Percentiles rank a stretch among this genome's conserved stretches.
Evolutionary conservation across 1,140 invertebrate species (phyloP).

Genomic region (Ceratoteleas bidentatus): DNA sequence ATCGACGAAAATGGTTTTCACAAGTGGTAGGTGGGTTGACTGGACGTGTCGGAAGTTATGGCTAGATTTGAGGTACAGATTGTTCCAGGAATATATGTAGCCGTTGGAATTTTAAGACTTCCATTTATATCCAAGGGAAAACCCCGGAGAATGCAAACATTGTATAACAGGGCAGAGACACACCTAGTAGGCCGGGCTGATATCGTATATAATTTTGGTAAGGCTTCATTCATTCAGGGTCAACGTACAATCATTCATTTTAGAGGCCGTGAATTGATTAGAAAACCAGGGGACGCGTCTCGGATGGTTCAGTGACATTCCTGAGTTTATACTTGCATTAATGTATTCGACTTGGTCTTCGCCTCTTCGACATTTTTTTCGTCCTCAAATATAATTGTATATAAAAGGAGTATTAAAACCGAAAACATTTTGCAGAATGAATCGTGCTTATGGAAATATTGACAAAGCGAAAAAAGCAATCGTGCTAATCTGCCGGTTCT

Average conservation of each 20-base stretch:
- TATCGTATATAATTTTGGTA: not conserved
- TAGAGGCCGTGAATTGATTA: constrained; percentile 6
- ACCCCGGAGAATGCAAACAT: constrained; percentile 3
- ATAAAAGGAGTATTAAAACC: not conserved
- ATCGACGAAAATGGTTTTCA: not conserved
- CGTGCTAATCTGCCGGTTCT: not conserved
- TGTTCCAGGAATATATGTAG: constrained; percentile 9
- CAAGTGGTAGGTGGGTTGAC: constrained; percentile 4
- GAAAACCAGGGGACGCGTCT: constrained; percentile 1
- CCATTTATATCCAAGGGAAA: constrained; percentile 16
- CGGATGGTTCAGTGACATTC: constrained; percentile 40
- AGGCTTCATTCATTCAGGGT: constrained; percentile 11
- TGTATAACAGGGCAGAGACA: constrained; percentile 7
- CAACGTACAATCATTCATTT: constrained; percentile 31
- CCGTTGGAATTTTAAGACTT: constrained; percentile 9
- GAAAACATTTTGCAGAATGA: constrained; percentile 1
- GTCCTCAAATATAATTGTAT: not conserved
- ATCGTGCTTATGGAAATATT: constrained; percentile 1
- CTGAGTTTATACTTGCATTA: constrained; percentile 19
- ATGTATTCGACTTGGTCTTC: constrained; percentile 19
- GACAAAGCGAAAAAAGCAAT: not conserved
- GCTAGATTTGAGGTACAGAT: constrained; percentile 7
- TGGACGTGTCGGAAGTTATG: constrained; percentile 9
- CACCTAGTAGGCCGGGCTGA: not conserved
- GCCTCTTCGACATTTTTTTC: constrained; percentile 1